Evolutionary conservation across 2,888 invertebrate genomes (phyloP).

Genomic region (Agrotis clavis): DNA sequence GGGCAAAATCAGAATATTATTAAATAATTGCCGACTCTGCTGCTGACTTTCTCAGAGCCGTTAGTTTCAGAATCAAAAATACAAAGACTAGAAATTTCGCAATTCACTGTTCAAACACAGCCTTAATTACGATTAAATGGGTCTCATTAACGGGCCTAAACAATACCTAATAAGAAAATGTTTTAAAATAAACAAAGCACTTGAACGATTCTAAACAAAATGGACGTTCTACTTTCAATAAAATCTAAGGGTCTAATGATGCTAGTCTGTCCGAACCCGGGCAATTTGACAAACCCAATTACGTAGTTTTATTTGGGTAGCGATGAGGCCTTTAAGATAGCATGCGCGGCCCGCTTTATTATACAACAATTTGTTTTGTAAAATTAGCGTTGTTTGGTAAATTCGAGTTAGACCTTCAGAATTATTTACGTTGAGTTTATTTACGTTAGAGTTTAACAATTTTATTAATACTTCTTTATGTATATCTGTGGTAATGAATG

Average conservation of each 20-base stretch:
- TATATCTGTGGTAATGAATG: not conserved
- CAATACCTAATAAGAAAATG: slow-evolving; percentile 63
- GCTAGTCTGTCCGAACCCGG: slow-evolving; percentile 68
- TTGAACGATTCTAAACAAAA: slow-evolving; percentile 65
- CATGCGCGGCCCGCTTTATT: slow-evolving; percentile 44
- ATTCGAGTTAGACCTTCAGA: slow-evolving; percentile 5
- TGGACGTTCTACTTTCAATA: slow-evolving; percentile 70
- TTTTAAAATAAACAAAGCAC: slow-evolving; percentile 64
- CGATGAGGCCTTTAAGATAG: slow-evolving; percentile 64
- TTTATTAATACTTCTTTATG: not conserved
- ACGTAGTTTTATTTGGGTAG: slow-evolving; percentile 75
- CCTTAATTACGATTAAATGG: slow-evolving; percentile 63
- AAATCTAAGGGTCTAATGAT: slow-evolving; percentile 73
- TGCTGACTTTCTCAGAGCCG: not conserved
- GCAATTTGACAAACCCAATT: slow-evolving; percentile 78
- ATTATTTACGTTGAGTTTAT: slow-evolving; percentile 25
- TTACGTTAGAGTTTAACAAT: slow-evolving; percentile 12
- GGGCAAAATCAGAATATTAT: not conserved
- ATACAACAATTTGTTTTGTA: slow-evolving; percentile 51
- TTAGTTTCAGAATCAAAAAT: slow-evolving; percentile 26
- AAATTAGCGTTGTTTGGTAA: slow-evolving; percentile 52
- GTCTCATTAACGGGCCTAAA: slow-evolving; percentile 57
- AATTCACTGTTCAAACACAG: slow-evolving; percentile 43
- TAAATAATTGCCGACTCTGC: not conserved
- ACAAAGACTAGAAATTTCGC: slow-evolving; percentile 42